A percentile compares a stretch with the other conserved stretches of the same genome.
These are phyloP conservation scores for Sebastes paucispinis DNA, from an alignment of 2,797 vertebrate species.

Conservation along the genomic window DNA sequence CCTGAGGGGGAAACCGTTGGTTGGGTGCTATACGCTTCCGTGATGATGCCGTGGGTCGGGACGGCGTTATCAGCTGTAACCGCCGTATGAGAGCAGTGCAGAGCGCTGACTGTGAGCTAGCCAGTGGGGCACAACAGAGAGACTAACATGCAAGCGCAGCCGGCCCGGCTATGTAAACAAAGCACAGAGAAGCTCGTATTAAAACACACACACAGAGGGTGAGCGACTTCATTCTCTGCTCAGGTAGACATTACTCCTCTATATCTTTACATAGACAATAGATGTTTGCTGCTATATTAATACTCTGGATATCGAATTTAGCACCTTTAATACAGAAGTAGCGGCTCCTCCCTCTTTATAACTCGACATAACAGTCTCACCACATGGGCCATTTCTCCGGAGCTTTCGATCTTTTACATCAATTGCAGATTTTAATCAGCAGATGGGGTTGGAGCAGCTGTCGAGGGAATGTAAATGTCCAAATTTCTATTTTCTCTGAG, in stretches of 20 bases:
- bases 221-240: no score
- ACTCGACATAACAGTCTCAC: background rate
- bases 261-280: background rate
- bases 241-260: background rate
- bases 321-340: background rate
- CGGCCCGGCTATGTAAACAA: background rate
- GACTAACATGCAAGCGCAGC: background rate
- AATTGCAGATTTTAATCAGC: background rate
- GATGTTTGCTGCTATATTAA: background rate
- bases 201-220: no score
- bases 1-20: background rate
- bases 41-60: background rate
- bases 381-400: background rate
- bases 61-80: background rate
- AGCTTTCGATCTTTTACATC: background rate
- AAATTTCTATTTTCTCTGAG: background rate
- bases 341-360: background rate
- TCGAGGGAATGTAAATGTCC: background rate
- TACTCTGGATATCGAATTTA: background rate
- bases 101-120: background rate
- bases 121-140: background rate
- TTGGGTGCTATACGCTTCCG: background rate
- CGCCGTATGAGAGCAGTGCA: background rate
- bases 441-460: background rate
- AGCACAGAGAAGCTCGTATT: background rate